Conservation (phyloP, 2,113 vertebrate species). For the Verasper variegatus region DNA sequence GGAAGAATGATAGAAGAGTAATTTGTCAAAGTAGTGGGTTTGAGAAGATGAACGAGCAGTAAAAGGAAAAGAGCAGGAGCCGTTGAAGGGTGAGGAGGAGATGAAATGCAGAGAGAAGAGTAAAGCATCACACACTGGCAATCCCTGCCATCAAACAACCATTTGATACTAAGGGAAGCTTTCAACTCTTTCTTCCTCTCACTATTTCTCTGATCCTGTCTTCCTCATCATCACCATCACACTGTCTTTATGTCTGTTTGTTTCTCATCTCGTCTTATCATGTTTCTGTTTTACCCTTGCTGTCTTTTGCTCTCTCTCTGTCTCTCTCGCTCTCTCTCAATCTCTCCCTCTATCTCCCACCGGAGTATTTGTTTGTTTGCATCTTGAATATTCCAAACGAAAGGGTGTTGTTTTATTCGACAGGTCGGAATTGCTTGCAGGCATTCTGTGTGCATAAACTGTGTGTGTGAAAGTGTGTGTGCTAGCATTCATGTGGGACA, state of each 20-base stretch:
- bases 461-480: conserved; percentile 6
- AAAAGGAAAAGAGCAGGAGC: conserved; percentile 11
- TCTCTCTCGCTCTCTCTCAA: not conserved
- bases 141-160: conserved; percentile 31
- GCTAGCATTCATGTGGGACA: conserved; percentile 29
- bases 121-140: not conserved
- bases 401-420: conserved; percentile 69
- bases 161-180: conserved; percentile 9
- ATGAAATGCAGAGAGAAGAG: conserved; percentile 14
- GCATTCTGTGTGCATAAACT: conserved; percentile 40
- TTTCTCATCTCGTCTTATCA: conserved; percentile 5
- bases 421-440: conserved; percentile 67
- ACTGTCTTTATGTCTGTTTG: conserved; percentile 25
- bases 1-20: conserved; percentile 30
- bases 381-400: conserved; percentile 75
- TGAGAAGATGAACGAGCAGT: conserved; percentile 53
- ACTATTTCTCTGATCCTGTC: not conserved
- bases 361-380: conserved; percentile 79
- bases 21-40: conserved; percentile 36
- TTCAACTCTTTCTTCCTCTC: conserved; percentile 2
- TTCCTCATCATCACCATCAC: conserved; percentile 37
- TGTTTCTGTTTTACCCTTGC: conserved; percentile 12
- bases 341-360: conserved; percentile 51
- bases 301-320: conserved; percentile 7
- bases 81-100: not conserved